These are phyloP conservation scores for Lucilia sericata DNA, from an alignment of 1,140 invertebrate species.

Conservation along the genomic window DNA sequence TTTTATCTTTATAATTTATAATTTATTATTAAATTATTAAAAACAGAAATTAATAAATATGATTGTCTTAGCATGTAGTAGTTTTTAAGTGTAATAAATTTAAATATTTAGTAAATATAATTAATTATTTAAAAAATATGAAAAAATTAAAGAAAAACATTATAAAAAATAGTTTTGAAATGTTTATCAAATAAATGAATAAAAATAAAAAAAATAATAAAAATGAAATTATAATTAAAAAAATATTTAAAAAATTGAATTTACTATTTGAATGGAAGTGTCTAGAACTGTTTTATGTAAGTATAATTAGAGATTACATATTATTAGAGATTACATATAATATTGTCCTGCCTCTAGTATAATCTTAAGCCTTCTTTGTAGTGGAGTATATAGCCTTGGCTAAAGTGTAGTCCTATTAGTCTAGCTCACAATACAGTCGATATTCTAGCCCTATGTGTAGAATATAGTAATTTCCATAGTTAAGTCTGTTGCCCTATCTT, in stretches of 20 bases:
- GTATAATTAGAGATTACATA: no score
- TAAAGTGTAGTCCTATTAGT: no score
- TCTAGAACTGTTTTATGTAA: neutral
- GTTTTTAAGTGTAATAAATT: conserved; percentile 40
- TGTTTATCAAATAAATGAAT: conserved; percentile 38
- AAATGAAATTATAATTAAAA: neutral
- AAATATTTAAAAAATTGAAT: neutral
- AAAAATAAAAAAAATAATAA: neutral
- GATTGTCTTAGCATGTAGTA: conserved; percentile 16
- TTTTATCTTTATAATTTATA: conserved; percentile 10
- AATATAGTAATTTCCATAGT: no score
- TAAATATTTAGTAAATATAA: conserved; percentile 4
- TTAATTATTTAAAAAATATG: neutral
- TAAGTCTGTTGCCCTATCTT: no score
- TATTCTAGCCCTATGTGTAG: no score
- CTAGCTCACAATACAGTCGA: no score
- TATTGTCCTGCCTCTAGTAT: no score
- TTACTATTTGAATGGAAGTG: neutral
- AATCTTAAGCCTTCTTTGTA: no score
- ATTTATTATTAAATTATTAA: conserved; percentile 22
- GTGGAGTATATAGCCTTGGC: no score
- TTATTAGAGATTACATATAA: no score
- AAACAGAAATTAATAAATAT: conserved; percentile 4
- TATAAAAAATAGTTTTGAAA: conserved; percentile 27
- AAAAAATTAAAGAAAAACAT: neutral